phyloP scores from a whole-genome alignment of 1,140 invertebrate genomes.

The Parapsyche elsis region DNA sequence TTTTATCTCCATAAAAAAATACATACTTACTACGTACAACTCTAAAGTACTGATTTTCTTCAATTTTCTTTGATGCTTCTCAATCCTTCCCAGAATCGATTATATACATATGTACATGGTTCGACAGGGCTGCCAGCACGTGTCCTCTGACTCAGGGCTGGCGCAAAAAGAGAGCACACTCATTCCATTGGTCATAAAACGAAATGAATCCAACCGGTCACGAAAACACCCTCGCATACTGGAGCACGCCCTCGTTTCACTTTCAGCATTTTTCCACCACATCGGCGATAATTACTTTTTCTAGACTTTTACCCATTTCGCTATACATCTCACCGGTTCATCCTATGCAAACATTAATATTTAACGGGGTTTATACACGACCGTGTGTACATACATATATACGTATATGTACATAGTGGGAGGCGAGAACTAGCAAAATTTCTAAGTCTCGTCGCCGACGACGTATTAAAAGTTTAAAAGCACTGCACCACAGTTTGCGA shows the following conservation, averaged over 20 bases:
- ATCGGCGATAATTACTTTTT: conserved; percentile 7
- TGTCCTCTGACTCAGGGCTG: not conserved
- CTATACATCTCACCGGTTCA: too few species aligned
- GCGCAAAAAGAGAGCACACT: not conserved
- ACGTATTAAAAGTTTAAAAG: too few species aligned
- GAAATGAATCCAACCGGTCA: not conserved
- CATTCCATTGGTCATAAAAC: conserved; percentile 1
- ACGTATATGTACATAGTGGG: not conserved
- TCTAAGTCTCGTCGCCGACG: too few species aligned
- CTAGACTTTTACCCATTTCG: too few species aligned
- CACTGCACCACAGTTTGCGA: too few species aligned
- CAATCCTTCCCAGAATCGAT: not conserved
- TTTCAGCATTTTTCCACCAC: not conserved
- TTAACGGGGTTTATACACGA: too few species aligned
- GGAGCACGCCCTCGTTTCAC: conserved; percentile 8
- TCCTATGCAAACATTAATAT: too few species aligned
- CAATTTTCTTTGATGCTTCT: too few species aligned
- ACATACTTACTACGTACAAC: not conserved
- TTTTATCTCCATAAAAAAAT: not conserved
- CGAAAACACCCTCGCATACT: not conserved
- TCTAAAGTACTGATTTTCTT: too few species aligned
- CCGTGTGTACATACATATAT: not conserved
- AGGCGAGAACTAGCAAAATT: too few species aligned
- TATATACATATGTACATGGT: too few species aligned
- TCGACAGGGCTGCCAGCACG: not conserved